Evolutionary conservation across 2,113 vertebrate species (phyloP), one percentile per base, ranked within the genome.

Genomic region (Chloropsis cyanopogon): DNA sequence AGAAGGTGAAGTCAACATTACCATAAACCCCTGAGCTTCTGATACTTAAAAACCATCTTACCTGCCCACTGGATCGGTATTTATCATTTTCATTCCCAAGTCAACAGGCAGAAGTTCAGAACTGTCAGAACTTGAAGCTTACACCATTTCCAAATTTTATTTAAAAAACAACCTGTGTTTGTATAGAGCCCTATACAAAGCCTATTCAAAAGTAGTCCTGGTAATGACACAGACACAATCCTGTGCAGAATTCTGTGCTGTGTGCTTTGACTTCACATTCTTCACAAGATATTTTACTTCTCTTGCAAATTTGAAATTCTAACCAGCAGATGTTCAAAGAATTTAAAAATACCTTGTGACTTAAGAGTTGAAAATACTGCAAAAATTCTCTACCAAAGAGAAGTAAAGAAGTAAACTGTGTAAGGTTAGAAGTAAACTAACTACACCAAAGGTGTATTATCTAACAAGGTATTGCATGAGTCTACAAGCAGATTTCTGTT

Each of bases 261-360:
- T 75, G 26, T 83, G 41, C 63, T 86, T n/a, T 15, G 9, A 64
- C 72, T 93, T 86, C 65, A 84, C 12, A 4, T 92, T 37, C 79
- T 80, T 87, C 66, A 60, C 21, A 90, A 87, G 56, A 26, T 85
- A 77, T 69, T 91, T 84, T 91, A 88, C 41, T 52, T 89, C 82
- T 57, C 68, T 69, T 78, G 57, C 37, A 93, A 33, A 96, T 95
- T 35, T 94, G 76, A 94, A 97, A 97, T 95, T 96, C 81, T 83
- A 86, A 93, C 53, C 49, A 63, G 69, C 35, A 90, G 71, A 92
- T 41, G 33, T 80, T 93, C 75, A 91, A 86, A 81, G 59, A 96
- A 83, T 47, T 90, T 90, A 82, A 80, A 93, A 97, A 92, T 66
- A 77, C n/a, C 44, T 90, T 47, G 29, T 76, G 50, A 93, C 29